phyloP scores from a whole-genome alignment of 1,140 invertebrate genomes.

The Tetranychus cinnabarinus region DNA sequence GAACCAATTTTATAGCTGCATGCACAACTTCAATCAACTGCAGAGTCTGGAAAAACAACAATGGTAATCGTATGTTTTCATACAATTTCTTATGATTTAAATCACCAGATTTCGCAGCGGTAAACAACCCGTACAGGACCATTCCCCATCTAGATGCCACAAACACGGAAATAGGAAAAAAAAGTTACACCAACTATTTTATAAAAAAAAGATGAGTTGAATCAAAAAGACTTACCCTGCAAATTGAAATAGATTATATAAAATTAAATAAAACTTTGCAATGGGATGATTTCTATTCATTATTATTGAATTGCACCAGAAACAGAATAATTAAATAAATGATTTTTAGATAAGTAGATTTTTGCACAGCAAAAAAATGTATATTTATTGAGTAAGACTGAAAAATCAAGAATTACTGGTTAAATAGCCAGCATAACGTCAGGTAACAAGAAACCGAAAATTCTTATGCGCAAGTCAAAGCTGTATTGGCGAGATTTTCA shows the following conservation, averaged over 20 bases:
- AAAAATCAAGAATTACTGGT: too few relatives aligned
- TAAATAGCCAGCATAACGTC: too few relatives aligned
- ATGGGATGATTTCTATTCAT: not conserved
- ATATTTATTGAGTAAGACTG: too few relatives aligned
- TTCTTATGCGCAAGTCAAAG: too few relatives aligned
- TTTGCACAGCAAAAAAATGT: too few relatives aligned
- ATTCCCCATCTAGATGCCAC: not conserved
- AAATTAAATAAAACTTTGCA: slow-evolving; percentile 5
- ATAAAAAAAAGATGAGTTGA: not conserved
- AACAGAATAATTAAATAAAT: too few relatives aligned
- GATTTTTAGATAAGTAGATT: too few relatives aligned
- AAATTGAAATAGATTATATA: slow-evolving; percentile 7
- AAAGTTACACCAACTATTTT: not conserved
- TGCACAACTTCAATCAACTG: slow-evolving; percentile 13
- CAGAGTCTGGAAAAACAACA: slow-evolving; percentile 8
- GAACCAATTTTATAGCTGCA: slow-evolving; percentile 11
- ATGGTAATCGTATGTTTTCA: not conserved
- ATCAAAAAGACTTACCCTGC: slow-evolving; percentile 1
- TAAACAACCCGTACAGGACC: not conserved
- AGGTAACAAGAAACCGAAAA: too few relatives aligned
- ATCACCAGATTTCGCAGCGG: not conserved
- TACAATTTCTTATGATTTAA: slow-evolving; percentile 1
- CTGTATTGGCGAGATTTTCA: too few relatives aligned
- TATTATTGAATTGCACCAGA: too few relatives aligned
- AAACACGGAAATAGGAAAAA: not conserved